These are phyloP conservation scores for Nothobranchius kuhntae DNA, from an alignment of 2,113 vertebrate species.

Conservation along the genomic window DNA sequence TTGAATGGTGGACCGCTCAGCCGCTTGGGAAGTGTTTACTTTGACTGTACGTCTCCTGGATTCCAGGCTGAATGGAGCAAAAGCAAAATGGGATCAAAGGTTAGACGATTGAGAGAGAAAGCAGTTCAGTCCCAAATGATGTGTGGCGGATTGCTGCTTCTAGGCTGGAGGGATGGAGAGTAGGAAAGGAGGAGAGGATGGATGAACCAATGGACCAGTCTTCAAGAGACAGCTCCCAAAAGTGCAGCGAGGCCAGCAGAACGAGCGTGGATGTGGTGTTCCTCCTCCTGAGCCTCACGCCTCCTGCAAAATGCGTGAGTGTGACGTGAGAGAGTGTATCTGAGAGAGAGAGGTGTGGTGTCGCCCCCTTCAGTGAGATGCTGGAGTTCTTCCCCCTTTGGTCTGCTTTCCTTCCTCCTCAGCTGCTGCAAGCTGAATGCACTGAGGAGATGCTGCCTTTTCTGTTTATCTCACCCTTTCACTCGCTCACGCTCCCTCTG, in stretches of 20 bases:
- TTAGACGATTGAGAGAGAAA: constrained; percentile 50
- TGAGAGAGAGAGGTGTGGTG: constrained; percentile 43
- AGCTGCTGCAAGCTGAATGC: constrained; percentile 62
- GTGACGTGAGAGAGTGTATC: constrained; percentile 48
- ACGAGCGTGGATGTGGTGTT: constrained; percentile 43
- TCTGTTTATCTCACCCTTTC: constrained; percentile 58
- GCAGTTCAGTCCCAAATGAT: constrained; percentile 26
- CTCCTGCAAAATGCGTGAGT: constrained; percentile 53
- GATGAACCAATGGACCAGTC: constrained; percentile 69
- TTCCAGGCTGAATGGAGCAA: constrained; percentile 24
- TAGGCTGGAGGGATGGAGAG: constrained; percentile 22
- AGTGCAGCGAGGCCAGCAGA: constrained; percentile 49
- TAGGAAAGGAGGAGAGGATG: constrained; percentile 45
- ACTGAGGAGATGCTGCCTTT: constrained; percentile 71
- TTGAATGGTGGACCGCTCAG: constrained; percentile 47
- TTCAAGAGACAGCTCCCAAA: constrained; percentile 68
- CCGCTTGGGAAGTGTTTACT: not conserved
- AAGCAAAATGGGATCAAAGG: constrained; percentile 35
- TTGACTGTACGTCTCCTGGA: not conserved
- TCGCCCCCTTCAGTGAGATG: constrained; percentile 62
- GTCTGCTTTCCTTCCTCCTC: constrained; percentile 59
- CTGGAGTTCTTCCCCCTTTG: constrained; percentile 48
- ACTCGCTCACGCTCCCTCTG: constrained; percentile 36
- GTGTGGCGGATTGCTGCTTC: constrained; percentile 34
- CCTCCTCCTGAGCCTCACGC: constrained; percentile 61